These are phyloP conservation scores for Nephrotoma appendiculata DNA, from an alignment of 2,888 invertebrate genomes.

Conservation along the genomic window DNA sequence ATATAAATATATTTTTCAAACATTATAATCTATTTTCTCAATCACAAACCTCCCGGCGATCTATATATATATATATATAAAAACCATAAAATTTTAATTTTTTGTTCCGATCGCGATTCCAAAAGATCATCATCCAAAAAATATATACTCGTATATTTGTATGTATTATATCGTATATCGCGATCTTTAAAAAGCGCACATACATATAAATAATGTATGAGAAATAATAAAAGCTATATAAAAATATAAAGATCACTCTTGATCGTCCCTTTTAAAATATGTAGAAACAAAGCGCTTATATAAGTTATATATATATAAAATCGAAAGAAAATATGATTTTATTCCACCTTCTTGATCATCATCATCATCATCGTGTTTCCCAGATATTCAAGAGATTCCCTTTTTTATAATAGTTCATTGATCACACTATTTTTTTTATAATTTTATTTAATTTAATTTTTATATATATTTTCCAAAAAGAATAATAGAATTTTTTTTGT, in stretches of 20 bases:
- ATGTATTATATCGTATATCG: neutral
- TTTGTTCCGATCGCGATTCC: neutral
- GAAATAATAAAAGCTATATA: neutral
- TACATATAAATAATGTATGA: neutral
- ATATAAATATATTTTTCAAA: neutral
- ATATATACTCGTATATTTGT: neutral
- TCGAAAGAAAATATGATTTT: neutral
- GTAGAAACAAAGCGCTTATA: neutral
- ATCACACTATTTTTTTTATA: neutral
- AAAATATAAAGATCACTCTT: neutral
- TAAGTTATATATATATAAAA: neutral
- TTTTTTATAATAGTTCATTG: conserved; percentile 2
- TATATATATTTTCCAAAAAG: neutral
- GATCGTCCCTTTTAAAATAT: neutral
- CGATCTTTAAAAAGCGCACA: neutral
- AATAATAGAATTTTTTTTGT: neutral
- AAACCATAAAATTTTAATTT: neutral
- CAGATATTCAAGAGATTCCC: neutral
- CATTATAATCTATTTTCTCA: neutral
- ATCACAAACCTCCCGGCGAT: neutral
- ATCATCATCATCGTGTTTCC: neutral
- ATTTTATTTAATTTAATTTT: neutral
- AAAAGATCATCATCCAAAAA: neutral
- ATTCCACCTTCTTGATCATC: neutral
- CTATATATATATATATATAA: neutral